Base-by-base conservation (phyloP, 1,140 invertebrate genomes). In the Drosophila biarmipes region DNA sequence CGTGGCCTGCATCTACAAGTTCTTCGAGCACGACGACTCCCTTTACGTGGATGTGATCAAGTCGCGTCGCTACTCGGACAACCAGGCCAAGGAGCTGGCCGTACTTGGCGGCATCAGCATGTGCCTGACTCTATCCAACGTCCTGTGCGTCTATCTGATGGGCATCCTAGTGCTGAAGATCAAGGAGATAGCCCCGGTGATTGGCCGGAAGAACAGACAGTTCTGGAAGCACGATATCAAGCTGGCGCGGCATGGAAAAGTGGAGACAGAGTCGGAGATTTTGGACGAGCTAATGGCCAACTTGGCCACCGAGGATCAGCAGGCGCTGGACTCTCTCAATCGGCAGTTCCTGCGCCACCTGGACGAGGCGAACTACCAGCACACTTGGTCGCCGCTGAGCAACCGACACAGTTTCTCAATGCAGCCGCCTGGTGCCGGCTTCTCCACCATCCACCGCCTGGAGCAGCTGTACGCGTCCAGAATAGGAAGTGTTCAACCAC, bases 171-270 rank as follows among this genome's bases (percentile, higher is more conserved):
- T 96, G 42, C 93, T 96, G 19, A 96, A 96, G 93, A 95, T 96
- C 69, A 96, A 96, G 92, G 95, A 96, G 93, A 95, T 96, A 8
- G 95, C 95, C 29, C 95, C 96, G 2, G 93, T 93, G 2, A 93
- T 93, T 12, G 84, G 74, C 0, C 73, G 80, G 17, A 91, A 92
- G 19, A 92, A 94, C 74, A 91, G 93, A n/a, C 90, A 93, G 53
- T 96, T 96, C 81, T 96, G 95, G 95, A 94, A 94, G 73, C 93
- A 94, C 62, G 95, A 96, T 81, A 93, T 96, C 31, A 94, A 95
- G 92, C 92, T 95, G 67, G 93, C 93, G 8, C 86, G 94, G 24
- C 93, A 93, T 24, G 66, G 59, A 11, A 54, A 76, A 14, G 35
- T 76, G 21, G 61, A 62, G 15, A 72, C 77, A 0, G 77, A 91